Conservation (phyloP, 1,140 invertebrate genomes). For the Drosophila kanapiae region DNA sequence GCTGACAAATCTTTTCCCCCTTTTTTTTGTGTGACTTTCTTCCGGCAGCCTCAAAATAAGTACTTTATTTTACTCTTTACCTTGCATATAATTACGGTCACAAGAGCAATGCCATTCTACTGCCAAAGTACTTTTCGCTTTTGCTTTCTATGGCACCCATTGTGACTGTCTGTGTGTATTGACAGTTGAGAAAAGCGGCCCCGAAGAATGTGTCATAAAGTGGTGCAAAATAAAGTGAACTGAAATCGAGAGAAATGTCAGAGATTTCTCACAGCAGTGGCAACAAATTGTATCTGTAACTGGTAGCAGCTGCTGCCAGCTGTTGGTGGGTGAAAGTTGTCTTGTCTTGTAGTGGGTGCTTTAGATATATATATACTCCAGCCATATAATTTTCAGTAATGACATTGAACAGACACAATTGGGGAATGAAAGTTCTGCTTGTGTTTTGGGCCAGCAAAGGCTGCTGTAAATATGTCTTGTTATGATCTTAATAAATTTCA, state of each 20-base stretch:
- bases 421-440: conserved; percentile 47
- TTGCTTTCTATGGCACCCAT: conserved; percentile 47
- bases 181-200: conserved; percentile 41
- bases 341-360: conserved; percentile 38
- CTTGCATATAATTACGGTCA: conserved; percentile 52
- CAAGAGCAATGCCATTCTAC: conserved; percentile 32
- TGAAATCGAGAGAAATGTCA: conserved; percentile 53
- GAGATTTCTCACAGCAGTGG: conserved; percentile 54
- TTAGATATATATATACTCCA: conserved; percentile 12
- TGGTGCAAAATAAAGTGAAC: conserved; percentile 58
- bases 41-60: conserved; percentile 22
- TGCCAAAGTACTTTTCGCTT: conserved; percentile 38
- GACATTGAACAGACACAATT: conserved; percentile 44
- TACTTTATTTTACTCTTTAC: conserved; percentile 17
- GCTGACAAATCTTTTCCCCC: conserved; percentile 30
- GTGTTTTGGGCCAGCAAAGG: neutral
- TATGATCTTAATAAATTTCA: no score
- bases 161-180: conserved; percentile 15
- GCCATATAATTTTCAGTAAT: conserved; percentile 51
- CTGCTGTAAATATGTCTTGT: no score
- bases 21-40: conserved; percentile 38
- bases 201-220: conserved; percentile 59
- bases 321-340: conserved; percentile 57
- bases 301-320: conserved; percentile 32
- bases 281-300: conserved; percentile 32